Evolutionary conservation across 2,888 invertebrate genomes (phyloP), one percentile per base, ranked within the genome.

Genomic region (Macrostomum cliftonense): DNA sequence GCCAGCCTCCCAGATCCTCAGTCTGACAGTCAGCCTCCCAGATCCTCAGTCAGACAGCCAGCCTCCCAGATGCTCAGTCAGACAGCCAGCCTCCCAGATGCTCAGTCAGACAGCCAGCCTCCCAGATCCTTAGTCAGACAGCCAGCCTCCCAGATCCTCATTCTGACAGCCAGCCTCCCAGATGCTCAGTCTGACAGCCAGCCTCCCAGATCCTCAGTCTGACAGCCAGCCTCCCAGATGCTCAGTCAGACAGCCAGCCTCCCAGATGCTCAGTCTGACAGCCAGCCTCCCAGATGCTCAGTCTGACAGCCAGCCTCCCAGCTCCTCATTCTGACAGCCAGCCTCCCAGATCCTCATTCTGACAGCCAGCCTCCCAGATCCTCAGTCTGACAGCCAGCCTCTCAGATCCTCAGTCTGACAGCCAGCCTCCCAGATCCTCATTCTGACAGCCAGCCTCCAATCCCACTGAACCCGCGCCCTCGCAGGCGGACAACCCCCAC

Each of bases 401-500:
- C 28, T 7, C 28, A 28, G 28, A 28, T 28, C 28, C 28, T 28
- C 28, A 28, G 28, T 9, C 28, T 7, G 5, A 16, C 13, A 37
- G 19, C 21, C 20, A 43, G 5, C 21, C 40, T 40, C 17, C 2
- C 17, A 40, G 40, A 16, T 19, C 19, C 40, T 17, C 16, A 43
- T 4, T 14, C 12, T 12, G 19, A 45, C n/a, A 13, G 13, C 44
- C 13, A 45, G 16, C 14, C 38, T n/a, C 19, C 16, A 46, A 4
- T 14, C 28, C 11, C 28, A 19, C 17, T 21, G 37, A n/a, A 13
- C 21, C 14, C 14, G 36, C 40, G 13, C 39, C 43, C n/a, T 5
- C 19, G 16, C 17, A 44, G 37, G 38, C 43, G 11, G 49, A 49
- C 44, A 36, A 37, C 14, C 42, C 43, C 37, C 40, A 37, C 12